Base-by-base conservation (phyloP, 2,113 vertebrate genomes). In the Macroglossus sobrinus region DNA sequence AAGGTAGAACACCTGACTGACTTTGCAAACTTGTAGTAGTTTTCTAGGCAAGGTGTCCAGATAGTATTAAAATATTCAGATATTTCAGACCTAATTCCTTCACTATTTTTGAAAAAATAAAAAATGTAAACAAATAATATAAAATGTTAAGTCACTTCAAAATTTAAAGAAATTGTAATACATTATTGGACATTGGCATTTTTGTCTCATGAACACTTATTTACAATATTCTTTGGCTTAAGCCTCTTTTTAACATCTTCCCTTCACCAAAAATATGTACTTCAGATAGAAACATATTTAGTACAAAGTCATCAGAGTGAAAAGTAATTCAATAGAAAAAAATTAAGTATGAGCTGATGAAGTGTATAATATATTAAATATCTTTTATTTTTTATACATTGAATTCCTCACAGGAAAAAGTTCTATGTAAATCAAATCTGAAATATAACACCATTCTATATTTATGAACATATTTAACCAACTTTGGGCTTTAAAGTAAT, bases 251-350 rank as follows among this genome's bases (percentile, higher is more conserved):
- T 61, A 84, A 91, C 30, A 79, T 11, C 4, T 88, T 68, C 2
- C 24, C 81, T 18, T 82, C 28, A 45, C 50, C 35, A 33, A 50
- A 69, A 84, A 79, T 87, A 69, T 26, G 4, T 84, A 68, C 33
- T 80, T 92, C 79, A 89, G 40, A 89, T 30, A 93, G 55, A 95
- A 80, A 88, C 84, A 71, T 40, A 76, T 81, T 87, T 88, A 88
- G 43, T 69, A 45, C 2, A 47, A 84, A 84, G 9, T 93, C 74
- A 55, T 93, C 9, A 72, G 38, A 45, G 24, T 75, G 53, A 80
- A 86, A 86, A 59, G 26, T 86, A 79, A 86, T 61, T 82, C 61
- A 3, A n/a, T 8, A 76, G 64, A 68, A 93, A 93, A 89, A 63
- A 71, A 53, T 63, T 74, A 78, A 24, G 0, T 89, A 21, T 35